These are phyloP conservation scores for Lytechinus pictus DNA, from an alignment of 35 echinoderm and acorn worm species.

Conservation along the genomic window DNA sequence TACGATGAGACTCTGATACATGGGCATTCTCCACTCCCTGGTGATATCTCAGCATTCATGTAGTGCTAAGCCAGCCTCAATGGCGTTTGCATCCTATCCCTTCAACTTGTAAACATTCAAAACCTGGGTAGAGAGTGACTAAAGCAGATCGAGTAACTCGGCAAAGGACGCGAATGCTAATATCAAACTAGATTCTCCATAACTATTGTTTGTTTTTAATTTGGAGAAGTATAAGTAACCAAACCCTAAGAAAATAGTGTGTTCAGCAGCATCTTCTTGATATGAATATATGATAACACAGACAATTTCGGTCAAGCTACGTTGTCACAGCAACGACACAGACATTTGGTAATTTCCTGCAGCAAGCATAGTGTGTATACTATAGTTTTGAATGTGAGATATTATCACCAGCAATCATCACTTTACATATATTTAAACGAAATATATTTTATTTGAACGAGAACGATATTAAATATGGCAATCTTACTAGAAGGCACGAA, in stretches of 20 bases:
- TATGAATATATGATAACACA: not conserved
- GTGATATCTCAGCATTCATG: too few relatives aligned
- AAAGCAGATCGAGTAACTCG: too few relatives aligned
- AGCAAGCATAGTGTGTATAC: not conserved
- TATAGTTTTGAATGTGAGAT: not conserved
- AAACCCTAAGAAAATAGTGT: not conserved
- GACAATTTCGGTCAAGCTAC: not conserved
- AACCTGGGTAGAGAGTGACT: too few relatives aligned
- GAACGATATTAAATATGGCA: not conserved
- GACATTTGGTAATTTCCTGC: not conserved
- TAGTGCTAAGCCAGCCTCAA: too few relatives aligned
- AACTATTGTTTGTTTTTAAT: not conserved
- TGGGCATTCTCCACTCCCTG: too few relatives aligned
- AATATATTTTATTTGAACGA: not conserved
- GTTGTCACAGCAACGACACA: not conserved
- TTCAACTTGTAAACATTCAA: too few relatives aligned
- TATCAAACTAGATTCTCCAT: too few relatives aligned
- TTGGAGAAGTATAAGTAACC: not conserved
- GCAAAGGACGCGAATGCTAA: too few relatives aligned
- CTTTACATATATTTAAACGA: not conserved
- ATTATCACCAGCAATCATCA: not conserved
- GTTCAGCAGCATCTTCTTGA: not conserved
- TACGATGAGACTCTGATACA: too few relatives aligned
- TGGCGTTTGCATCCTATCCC: too few relatives aligned
- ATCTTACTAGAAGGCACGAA: not conserved